phyloP scores from a whole-genome alignment of 1,140 invertebrate species.

The Apis laboriosa region DNA sequence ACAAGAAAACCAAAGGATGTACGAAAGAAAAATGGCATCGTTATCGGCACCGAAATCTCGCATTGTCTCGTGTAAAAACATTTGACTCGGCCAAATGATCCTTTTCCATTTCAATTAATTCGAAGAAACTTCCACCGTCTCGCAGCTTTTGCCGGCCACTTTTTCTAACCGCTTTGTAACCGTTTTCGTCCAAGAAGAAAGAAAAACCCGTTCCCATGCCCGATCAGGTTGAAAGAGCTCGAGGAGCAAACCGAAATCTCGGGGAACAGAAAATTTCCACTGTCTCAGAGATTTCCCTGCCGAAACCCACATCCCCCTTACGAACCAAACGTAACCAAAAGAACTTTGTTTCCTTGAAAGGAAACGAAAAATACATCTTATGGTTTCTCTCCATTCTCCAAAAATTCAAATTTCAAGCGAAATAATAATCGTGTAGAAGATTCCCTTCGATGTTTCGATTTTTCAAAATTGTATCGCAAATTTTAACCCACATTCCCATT shows the following conservation, averaged over 20 bases:
- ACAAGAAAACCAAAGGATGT: not conserved
- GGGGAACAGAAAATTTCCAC: conserved; percentile 51
- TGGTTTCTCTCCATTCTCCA: no score
- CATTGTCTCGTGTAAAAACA: conserved; percentile 11
- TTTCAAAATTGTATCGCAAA: no score
- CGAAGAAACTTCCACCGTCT: not conserved
- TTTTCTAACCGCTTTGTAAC: conserved; percentile 49
- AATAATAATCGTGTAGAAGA: no score
- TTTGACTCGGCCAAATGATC: not conserved
- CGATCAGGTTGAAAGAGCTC: conserved; percentile 54
- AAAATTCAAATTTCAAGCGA: no score
- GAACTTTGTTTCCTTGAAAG: conserved; percentile 30
- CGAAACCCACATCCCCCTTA: conserved; percentile 40
- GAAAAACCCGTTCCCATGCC: conserved; percentile 55
- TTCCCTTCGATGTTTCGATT: no score
- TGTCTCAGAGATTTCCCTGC: conserved; percentile 45
- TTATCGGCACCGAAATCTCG: not conserved
- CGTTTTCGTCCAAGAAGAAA: conserved; percentile 51
- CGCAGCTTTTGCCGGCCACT: conserved; percentile 33
- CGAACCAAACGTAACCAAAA: conserved; percentile 29
- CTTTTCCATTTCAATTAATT: conserved; percentile 36
- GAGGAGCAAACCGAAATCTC: conserved; percentile 50
- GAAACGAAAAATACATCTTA: not conserved
- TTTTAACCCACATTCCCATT: no score
- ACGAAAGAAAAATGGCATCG: not conserved